Evolutionary conservation across 2,113 vertebrate species (phyloP), one percentile per base, ranked within the genome.

Genomic region (Esox niger): DNA sequence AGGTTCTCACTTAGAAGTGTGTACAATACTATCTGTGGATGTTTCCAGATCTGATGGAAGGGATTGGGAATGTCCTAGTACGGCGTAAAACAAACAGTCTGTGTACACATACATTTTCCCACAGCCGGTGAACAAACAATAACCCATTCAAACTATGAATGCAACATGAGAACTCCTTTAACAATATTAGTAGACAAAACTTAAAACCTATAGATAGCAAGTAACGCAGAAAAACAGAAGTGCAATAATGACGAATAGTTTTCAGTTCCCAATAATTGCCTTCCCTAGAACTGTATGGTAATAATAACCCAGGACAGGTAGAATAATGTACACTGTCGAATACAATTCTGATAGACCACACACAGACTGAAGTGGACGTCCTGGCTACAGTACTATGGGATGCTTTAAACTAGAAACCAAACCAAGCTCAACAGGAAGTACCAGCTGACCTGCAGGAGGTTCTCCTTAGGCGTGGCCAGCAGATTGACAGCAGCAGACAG

Each of bases 401-500:
- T 43, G 38, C 38, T 43, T 15, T 43, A 15, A 43, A 10, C 13
- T 15, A 43, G 38, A n/a, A n/a, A 43, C 38, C 38, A 21, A 52
- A 52, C 47, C 77, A 75, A 43, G n/a, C n/a, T n/a, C n/a, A 82
- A 82, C 81, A 83, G 76, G 76, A 84, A 55, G 59, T 77, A 68
- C 23, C 49, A 57, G 57, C 81, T 82, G 78, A 93, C 92, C 91
- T 93, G 91, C 60, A 91, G 83, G 1, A 93, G 88, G 1, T 84
- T 91, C 72, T 91, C 89, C 75, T 88, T 91, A 64, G 89, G 92
- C 2, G 89, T 92, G 47, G 91, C 91, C 71, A 93, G 84, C 65
- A 93, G 87, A 76, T 93, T 91, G 70, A 91, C 91, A 11, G 91
- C 91, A 0, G 90, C 85, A 0, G 91, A 93, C 9, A 93, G 83